Percentiles rank a stretch among this genome's conserved stretches.
Conservation (phyloP, 2,797 vertebrate genomes). For the Eptatretus atami region DNA sequence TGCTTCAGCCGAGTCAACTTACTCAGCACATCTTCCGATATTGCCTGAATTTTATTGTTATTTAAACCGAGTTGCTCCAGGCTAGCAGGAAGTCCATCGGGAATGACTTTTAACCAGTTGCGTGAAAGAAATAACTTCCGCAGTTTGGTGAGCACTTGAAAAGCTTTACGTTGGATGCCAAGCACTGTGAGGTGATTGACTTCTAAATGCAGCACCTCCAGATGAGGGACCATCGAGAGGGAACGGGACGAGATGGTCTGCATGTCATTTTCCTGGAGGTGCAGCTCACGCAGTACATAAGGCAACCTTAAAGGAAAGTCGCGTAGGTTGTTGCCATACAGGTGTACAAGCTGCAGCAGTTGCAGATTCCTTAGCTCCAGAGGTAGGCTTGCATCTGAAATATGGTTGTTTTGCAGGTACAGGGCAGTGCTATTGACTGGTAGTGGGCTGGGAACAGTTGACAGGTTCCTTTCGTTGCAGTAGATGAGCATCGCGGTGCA, state of each 20-base stretch:
- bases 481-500: conserved; percentile 76
- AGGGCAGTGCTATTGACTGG: conserved; percentile 72
- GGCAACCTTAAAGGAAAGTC: conserved; percentile 79
- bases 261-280: conserved; percentile 85
- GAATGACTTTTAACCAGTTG: conserved; percentile 68
- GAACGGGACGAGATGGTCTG: conserved; percentile 58
- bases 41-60: conserved; percentile 52
- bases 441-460: conserved; percentile 60
- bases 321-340: conserved; percentile 71
- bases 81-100: conserved; percentile 49
- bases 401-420: conserved; percentile 94
- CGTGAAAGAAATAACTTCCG: conserved; percentile 64
- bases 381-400: conserved; percentile 76
- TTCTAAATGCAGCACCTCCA: conserved; percentile 61
- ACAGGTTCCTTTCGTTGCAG: conserved; percentile 77
- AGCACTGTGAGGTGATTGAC: conserved; percentile 79
- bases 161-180: conserved; percentile 62
- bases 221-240: conserved; percentile 42
- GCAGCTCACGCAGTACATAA: conserved; percentile 48
- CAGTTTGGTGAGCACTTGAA: conserved; percentile 50
- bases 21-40: conserved; percentile 49
- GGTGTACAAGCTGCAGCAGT: conserved; percentile 63
- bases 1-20: conserved; percentile 49
- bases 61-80: conserved; percentile 51
- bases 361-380: conserved; percentile 44